Base-by-base conservation (phyloP, 2,113 vertebrate genomes). In the Hippocampus barbouri region DNA sequence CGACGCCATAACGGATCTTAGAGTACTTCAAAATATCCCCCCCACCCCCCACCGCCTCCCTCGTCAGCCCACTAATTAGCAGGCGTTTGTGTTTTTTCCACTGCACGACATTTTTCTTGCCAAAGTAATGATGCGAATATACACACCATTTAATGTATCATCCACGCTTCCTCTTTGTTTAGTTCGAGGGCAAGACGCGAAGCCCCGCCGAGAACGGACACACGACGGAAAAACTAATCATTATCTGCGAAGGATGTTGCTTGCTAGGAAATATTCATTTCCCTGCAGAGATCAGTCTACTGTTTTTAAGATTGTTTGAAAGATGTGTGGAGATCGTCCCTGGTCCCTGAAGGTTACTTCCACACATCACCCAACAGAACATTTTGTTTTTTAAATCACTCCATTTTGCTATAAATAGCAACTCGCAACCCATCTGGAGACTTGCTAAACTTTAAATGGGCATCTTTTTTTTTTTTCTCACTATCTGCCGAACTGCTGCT, bases 121-220 rank as follows among this genome's bases (percentile, higher is more conserved):
- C 68, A 72, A 78, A 77, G 73, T 83, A 83, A 83, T 80, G 79
- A 84, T 80, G 78, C 74, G 73, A 79, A 79, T 75, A 85, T 75
- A 54, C 77, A 76, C 72, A 56, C 73, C 80, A 84, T 86, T 88
- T 81, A 84, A 65, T 78, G 63, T 75, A 84, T 68, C 65, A 79
- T 79, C 71, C 51, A 71, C 61, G 68, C 72, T 87, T 87, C 70
- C 78, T 84, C 68, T 80, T 79, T 77, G 79, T 86, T 78, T 77
- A 83, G 83, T 90, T 87, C 80, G 68, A 72, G 69, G 71, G 38
- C 74, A 79, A 76, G 75, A 75, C 81, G 83, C 75, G 77, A 81
- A 73, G 83, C 80, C 79, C 86, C 0, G 57, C 72, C 64, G 82
- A 88, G 78, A 70, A 57, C 72, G 72, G 75, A 81, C 85, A 80